Conservation (phyloP, 2,113 vertebrate species). For the Ptilonorhynchus violaceus region DNA sequence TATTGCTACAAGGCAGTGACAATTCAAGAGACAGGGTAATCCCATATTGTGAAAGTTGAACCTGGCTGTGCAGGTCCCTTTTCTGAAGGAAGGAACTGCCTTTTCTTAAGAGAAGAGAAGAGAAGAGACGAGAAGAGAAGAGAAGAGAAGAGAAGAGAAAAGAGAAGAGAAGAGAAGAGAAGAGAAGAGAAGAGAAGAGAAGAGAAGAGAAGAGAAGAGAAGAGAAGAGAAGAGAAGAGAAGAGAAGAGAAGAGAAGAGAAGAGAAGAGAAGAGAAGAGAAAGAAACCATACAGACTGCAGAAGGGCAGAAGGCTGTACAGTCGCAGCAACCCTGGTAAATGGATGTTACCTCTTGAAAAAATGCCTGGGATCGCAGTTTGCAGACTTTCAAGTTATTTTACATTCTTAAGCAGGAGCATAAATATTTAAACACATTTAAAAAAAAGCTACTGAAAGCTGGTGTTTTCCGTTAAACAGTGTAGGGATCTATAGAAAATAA, state of each 20-base stretch:
- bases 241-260: no score
- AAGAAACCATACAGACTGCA: background rate
- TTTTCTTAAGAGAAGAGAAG: no score
- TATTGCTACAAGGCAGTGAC: background rate
- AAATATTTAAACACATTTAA: background rate
- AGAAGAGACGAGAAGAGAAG: no score
- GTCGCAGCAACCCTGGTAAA: background rate
- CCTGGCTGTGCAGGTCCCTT: background rate
- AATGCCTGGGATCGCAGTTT: background rate
- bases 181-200: no score
- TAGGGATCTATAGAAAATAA: background rate
- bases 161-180: no score
- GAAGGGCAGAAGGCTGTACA: background rate
- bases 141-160: no score
- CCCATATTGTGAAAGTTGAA: background rate
- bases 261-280: background rate
- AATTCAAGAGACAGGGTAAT: background rate
- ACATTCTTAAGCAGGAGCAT: background rate
- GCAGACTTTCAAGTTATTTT: background rate
- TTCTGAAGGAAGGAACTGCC: no score
- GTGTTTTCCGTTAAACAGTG: background rate
- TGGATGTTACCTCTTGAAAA: background rate
- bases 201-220: no score
- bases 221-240: no score
- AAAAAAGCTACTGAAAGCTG: background rate